Base-by-base conservation (phyloP, 2,113 vertebrate species). In the Micromys minutus region DNA sequence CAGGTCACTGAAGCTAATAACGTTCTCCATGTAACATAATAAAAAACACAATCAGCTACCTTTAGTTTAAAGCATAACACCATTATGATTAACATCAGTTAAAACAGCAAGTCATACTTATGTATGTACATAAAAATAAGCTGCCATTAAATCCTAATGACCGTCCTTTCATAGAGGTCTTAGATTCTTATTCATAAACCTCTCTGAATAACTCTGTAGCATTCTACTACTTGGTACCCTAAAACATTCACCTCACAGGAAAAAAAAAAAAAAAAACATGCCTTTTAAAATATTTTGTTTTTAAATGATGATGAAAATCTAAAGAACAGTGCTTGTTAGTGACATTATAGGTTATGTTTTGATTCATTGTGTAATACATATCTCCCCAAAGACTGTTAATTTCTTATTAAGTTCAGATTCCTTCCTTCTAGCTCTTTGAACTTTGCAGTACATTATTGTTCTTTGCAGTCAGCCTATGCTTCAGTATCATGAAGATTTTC, bases 31-130 rank as follows among this genome's bases (percentile, higher is more conserved):
- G 63, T 52, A 83, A 65, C 26, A 16, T 61, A 95, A 80, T 91
- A 97, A 95, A 88, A 71, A 76, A 89, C 42, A 91, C 87, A 87
- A 93, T 69, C 45, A 81, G 29, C 31, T 89, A 79, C 74, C 79
- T 91, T 91, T 93, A 89, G 90, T 93, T 95, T 91, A 89, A 96
- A 91, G 57, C 50, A 69, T 80, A 77, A 22, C 59, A 90, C 94
- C 6, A 88, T 83, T 88, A 52, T 67, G 29, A 92, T 93, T 96
- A 84, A 87, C 45, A 52, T 34, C 42, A 83, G 29, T 29, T 88
- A 76, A 96, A 88, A 83, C 50, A 80, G 39, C 75, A 45, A 93
- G 22, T 90, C 52, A 79, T 83, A 93, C 95, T 91, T 96, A 69
- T 24, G 67, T 75, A 79, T 91, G n/a, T 65, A 92, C 52, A 87